Conservation (phyloP, 2,888 invertebrate genomes). For the Nomada lathburiana region DNA sequence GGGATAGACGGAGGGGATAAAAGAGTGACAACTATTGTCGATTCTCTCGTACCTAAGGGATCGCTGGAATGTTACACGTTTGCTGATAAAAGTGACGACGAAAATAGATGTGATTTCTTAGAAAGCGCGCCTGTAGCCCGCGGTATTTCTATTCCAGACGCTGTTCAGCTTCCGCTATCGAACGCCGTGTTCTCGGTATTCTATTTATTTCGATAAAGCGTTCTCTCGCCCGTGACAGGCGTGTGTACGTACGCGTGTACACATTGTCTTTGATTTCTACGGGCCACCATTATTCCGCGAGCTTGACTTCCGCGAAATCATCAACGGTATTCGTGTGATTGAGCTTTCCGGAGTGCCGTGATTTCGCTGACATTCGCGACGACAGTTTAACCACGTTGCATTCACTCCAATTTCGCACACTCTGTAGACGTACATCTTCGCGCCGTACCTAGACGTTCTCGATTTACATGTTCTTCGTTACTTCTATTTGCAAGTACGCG, state of each 20-base stretch:
- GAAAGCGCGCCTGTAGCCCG: not conserved
- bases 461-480: not conserved
- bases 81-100: constrained; percentile 17
- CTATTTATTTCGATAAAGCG: constrained; percentile 31
- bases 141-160: constrained; percentile 26
- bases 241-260: not conserved
- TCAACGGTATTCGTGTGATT: constrained; percentile 40
- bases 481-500: too few species aligned
- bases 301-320: constrained; percentile 46
- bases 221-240: not conserved
- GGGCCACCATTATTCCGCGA: constrained; percentile 38
- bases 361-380: constrained; percentile 45
- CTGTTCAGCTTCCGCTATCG: not conserved
- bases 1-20: constrained; percentile 18
- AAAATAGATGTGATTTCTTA: constrained; percentile 24
- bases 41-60: not conserved
- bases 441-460: not conserved
- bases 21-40: constrained; percentile 39
- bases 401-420: constrained; percentile 40
- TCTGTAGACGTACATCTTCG: not conserved
- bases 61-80: not conserved
- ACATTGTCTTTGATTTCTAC: constrained; percentile 41
- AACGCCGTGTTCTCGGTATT: constrained; percentile 36
- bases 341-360: constrained; percentile 41
- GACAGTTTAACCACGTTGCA: constrained; percentile 28